These are phyloP conservation scores for Panagrolaimus sp. DNA, from an alignment of 1,140 invertebrate genomes.

Conservation along the genomic window DNA sequence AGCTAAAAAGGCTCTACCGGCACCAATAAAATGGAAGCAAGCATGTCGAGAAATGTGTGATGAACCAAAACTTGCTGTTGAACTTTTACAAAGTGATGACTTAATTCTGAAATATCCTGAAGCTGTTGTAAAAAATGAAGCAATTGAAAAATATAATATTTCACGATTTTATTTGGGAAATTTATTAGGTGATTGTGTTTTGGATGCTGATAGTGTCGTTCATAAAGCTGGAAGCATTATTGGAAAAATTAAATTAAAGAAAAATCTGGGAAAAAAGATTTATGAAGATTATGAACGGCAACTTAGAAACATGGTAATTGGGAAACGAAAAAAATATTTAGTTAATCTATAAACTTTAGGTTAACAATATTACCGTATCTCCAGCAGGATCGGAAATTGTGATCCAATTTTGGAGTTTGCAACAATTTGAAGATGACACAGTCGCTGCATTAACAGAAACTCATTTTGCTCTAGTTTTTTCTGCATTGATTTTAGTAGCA, in stretches of 20 bases:
- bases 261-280: background rate
- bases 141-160: background rate
- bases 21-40: background rate
- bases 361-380: slow-evolving; percentile 4
- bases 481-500: background rate
- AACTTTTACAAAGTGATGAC: background rate
- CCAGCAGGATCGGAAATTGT: background rate
- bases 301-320: background rate
- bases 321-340: background rate
- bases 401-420: background rate
- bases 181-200: background rate
- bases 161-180: background rate
- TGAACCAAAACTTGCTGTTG: background rate
- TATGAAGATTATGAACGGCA: slow-evolving; percentile 8
- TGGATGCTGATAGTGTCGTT: background rate
- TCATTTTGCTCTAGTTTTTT: background rate
- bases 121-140: background rate
- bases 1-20: background rate
- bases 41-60: slow-evolving; percentile 2
- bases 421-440: background rate
- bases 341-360: background rate
- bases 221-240: slow-evolving; percentile 2
- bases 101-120: background rate
- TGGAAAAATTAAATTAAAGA: background rate
- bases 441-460: background rate